Evolutionary conservation across 2,888 invertebrate species (phyloP), one percentile per base, ranked within the genome.

Genomic region (Athetis lepigone): DNA sequence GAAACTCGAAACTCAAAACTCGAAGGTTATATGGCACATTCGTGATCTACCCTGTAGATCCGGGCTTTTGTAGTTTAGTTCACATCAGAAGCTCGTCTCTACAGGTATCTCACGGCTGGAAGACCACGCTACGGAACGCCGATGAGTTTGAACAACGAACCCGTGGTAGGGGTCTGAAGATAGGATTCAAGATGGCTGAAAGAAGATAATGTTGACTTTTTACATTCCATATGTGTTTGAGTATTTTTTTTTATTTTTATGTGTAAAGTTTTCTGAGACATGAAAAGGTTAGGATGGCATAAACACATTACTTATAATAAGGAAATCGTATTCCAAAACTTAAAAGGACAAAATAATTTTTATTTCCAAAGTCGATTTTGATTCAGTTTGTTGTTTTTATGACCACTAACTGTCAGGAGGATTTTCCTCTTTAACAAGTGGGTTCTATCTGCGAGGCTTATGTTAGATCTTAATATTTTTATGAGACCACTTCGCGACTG

Each of bases 21-120:
- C 77, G 76, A 75, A 83, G 88, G 87, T 85, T 91, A 89, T 68
- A 82, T 94, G 97, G 97, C 97, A 97, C 98, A 98, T 98, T 98
- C 98, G 98, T 98, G 98, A 98, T 98, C 98, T 98, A 98, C 98
- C 98, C 98, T 98, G 98, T 98, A 98, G 98, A 98, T 98, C 98
- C 98, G 98, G 98, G 98, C 98, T 98, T 98, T 98, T 98, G 98
- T 98, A 98, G 98, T 97, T 97, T 97, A 96, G 96, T 96, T 96
- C 94, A 95, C 94, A 97, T 98, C 98, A 98, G 98, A 98, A 98
- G 98, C 98, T 98, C 98, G 98, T 98, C 98, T 98, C 98, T 98
- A 98, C 98, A 98, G 98, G 98, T 98, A 98, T 98, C 98, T 98
- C 98, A 98, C 98, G 98, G 98, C 98, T 97, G 97, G 97, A 97